These are phyloP conservation scores for Notodonta dromedarius DNA, from an alignment of 2,888 invertebrate species.

Conservation along the genomic window DNA sequence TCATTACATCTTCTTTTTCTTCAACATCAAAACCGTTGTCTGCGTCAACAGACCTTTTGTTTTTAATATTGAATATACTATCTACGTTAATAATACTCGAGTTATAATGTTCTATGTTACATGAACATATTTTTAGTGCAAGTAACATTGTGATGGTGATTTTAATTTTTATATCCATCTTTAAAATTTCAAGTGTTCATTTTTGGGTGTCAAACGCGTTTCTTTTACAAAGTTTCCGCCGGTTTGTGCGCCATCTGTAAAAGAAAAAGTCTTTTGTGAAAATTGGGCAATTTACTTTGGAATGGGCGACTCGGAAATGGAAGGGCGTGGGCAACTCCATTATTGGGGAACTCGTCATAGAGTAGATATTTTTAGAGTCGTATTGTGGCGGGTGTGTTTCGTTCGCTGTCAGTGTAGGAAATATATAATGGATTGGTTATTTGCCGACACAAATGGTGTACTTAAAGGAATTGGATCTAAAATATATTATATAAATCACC, in stretches of 20 bases:
- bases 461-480: not conserved
- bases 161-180: conserved; percentile 29
- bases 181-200: conserved; percentile 29
- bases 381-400: conserved; percentile 1
- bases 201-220: conserved; percentile 9
- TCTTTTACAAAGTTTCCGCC: conserved; percentile 14
- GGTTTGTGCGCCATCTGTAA: conserved; percentile 40
- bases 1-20: conserved; percentile 21
- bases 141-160: conserved; percentile 18
- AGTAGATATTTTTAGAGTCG: conserved; percentile 2
- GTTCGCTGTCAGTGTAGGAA: not conserved
- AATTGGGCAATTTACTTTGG: conserved; percentile 19
- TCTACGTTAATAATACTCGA: conserved; percentile 40
- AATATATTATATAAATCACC: not conserved
- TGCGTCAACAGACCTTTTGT: conserved; percentile 18
- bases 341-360: conserved; percentile 7
- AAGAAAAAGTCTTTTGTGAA: conserved; percentile 23
- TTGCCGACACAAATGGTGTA: not conserved
- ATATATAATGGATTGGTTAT: conserved; percentile 3
- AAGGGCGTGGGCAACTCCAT: conserved; percentile 7
- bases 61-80: conserved; percentile 36
- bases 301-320: conserved; percentile 9
- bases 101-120: conserved; percentile 13
- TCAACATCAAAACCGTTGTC: conserved; percentile 29
- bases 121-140: conserved; percentile 15